Base-by-base conservation (phyloP, 30 jellyfish, hydroid and myxozoan species). In the Catostylus mosaicus region DNA sequence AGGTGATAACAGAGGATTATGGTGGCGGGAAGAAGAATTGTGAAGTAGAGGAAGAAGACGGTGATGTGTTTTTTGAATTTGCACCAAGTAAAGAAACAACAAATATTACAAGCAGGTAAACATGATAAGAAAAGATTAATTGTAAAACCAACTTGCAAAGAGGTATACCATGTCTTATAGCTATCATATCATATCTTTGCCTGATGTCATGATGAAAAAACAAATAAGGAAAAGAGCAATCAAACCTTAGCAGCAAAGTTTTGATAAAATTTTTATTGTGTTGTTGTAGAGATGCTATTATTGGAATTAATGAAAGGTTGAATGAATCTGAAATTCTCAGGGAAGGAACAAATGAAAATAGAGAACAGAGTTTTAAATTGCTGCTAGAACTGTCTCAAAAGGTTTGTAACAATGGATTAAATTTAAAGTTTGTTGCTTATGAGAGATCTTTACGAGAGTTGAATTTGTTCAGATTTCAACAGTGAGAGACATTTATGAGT, bases 21-120 rank as follows among this genome's bases (percentile, higher is more conserved):
- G 38, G 20, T 23, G 27, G 24, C 24, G 19, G 19, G 14, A 27
- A 18, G 14, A 37, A 23, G 24, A 9, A 3, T 18, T 27, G 4
- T 27, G 71, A 27, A 59, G 88, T 46, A 10, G 88, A 88, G n/a
- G 87, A 74, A 26, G 96, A 87, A 38, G 92, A 83, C 20, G 88
- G 71, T 50, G 97, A 90, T 77, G 96, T 84, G 29, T 90, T 68
- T 66, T 82, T 77, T 77, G 96, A 89, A 26, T 30, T 35, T 35
- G 66, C 67, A 29, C 43, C 64, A 59, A 59, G 33, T 27, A 59
- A 59, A 26, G 38, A 59, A 6, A 1, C 38, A 1, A 16, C 71
- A 24, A 18, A 59, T 27, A 18, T 24, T 20, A 1, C 26, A 19
- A 3, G n/a, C n/a, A 59, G 71, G 71, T 59, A 37, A 20, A 3